These are phyloP conservation scores for Babyrousa celebensis DNA, from an alignment of 2,797 vertebrate species.

Conservation along the genomic window DNA sequence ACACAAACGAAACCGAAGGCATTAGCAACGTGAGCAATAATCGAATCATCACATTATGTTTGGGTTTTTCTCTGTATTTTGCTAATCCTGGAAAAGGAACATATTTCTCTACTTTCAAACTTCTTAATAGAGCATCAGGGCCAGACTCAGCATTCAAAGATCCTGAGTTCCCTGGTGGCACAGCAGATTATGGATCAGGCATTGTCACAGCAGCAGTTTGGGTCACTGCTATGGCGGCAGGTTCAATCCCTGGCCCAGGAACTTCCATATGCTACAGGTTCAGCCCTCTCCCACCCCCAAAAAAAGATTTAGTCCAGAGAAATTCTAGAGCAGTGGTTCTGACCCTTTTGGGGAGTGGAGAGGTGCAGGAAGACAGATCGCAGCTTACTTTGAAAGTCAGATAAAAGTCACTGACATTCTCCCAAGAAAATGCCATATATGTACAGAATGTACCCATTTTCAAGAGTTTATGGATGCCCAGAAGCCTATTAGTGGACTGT, in stretches of 20 bases:
- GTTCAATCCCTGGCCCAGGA: too few species aligned
- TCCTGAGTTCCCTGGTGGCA: neutral
- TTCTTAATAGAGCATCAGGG: slow-evolving; percentile 3
- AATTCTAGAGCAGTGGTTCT: slow-evolving; percentile 1
- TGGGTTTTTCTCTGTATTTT: neutral
- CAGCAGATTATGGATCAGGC: too few species aligned
- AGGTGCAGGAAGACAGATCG: neutral
- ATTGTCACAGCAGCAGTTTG: too few species aligned
- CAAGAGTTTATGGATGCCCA: neutral
- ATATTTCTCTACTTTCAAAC: neutral
- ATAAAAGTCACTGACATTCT: neutral
- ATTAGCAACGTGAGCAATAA: neutral
- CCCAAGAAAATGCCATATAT: neutral
- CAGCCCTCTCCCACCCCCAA: too few species aligned
- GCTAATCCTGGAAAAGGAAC: neutral
- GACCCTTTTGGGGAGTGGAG: neutral
- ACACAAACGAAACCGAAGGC: neutral
- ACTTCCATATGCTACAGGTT: too few species aligned
- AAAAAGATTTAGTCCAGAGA: slow-evolving; percentile 14
- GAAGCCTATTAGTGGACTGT: neutral
- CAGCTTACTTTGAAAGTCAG: neutral
- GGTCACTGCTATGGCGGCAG: too few species aligned
- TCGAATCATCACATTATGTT: neutral
- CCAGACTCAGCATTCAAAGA: neutral
- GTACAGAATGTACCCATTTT: neutral